Base-by-base conservation (phyloP, 30 jellyfish, hydroid and myxozoan genomes). In the Hydractinia echinata region DNA sequence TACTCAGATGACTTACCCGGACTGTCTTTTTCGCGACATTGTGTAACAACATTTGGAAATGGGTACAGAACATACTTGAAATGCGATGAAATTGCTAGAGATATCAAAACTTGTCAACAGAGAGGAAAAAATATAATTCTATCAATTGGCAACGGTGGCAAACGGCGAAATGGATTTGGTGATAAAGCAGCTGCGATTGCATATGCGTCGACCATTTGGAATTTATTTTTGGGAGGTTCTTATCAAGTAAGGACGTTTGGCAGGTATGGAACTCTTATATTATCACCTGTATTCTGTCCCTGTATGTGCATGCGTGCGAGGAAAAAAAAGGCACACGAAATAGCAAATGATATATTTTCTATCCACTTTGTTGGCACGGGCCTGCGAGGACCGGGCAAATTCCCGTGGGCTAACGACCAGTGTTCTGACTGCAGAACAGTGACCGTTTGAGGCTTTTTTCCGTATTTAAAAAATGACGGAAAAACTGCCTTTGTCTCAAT, bases 201-300 rank as follows among this genome's bases (percentile, higher is more conserved):
- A 16, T 77, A 53, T 77, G 85, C 85, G 10, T 21, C 55, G 11
- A 56, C 30, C 53, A 8, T 77, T 18, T 77, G 85, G 85, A 54
- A 77, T 51, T 66, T 77, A 8, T 77, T 77, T 77, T 55, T 77
- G 19, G 85, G 85, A 52, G 85, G 85, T 51, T 11, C 76, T 8
- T 44, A 77, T 50, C 39, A 54, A 1, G 53, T 58, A 56, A 77
- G 85, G 53, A 77, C 81, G 30, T 77, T 77, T 77, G 79, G 79
- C 53, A 53, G 79, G 85, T 54, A 13, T 6, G 44, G 2, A 30
- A 66, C n/a, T 60, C 18, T n/a, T n/a, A n/a, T n/a, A n/a, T n/a
- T n/a, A n/a, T n/a, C n/a, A n/a, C n/a, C 44, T 30, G 44, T 30
- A 30, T 30, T 30, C 44, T 30, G 44, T 30, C 1, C 44, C 44